Conservation (phyloP, 2,797 vertebrate genomes). For the Amblyopsis hoosieri region DNA sequence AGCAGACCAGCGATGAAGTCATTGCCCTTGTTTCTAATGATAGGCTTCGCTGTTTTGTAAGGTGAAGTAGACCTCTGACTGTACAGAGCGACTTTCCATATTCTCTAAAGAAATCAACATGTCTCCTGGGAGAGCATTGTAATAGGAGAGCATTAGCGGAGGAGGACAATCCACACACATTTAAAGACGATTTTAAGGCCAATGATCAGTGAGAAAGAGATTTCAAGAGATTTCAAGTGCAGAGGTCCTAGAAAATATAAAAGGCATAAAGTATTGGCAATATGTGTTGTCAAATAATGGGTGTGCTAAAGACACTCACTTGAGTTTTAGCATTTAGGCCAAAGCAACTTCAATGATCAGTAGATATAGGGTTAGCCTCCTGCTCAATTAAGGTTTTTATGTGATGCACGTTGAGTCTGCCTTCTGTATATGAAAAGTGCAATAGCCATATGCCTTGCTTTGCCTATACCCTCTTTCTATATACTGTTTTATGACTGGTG, state of each 20-base stretch:
- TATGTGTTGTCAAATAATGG: not conserved
- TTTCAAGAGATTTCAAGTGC: no score
- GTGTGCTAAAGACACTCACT: no score
- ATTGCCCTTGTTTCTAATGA: slow-evolving; percentile 57
- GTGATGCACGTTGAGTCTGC: no score
- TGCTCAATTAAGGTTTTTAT: no score
- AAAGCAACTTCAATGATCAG: no score
- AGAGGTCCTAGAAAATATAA: slow-evolving; percentile 1
- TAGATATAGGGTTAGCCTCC: no score
- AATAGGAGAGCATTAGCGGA: slow-evolving; percentile 23
- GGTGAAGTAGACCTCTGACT: slow-evolving; percentile 49
- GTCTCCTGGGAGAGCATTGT: slow-evolving; percentile 27
- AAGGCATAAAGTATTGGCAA: not conserved
- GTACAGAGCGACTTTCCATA: slow-evolving; percentile 34
- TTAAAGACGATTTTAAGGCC: slow-evolving; percentile 37
- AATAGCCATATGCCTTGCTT: no score
- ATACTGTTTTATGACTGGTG: no score
- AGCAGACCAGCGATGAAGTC: slow-evolving; percentile 55
- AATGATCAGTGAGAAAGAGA: not conserved
- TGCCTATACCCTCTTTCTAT: no score
- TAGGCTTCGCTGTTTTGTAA: slow-evolving; percentile 46
- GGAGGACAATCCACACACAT: slow-evolving; percentile 43
- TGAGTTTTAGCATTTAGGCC: no score
- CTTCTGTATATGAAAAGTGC: no score
- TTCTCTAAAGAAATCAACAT: slow-evolving; percentile 31